phyloP scores from a whole-genome alignment of 2,797 vertebrate species.

The Benthosema pterotum region DNA sequence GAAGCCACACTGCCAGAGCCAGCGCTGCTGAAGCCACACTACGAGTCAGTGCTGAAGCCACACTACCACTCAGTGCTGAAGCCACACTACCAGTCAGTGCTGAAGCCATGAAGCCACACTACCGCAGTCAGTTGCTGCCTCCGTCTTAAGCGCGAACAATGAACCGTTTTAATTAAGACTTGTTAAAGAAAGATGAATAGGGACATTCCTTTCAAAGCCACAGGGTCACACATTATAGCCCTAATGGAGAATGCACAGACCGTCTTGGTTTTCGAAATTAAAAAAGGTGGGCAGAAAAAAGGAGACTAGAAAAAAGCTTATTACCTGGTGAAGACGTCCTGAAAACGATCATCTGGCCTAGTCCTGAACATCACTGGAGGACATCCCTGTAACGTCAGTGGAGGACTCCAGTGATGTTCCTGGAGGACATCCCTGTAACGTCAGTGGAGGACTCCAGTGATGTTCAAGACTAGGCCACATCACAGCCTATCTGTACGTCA shows the following conservation, averaged over 20 bases:
- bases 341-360: no score
- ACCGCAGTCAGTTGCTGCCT: constrained; percentile 8
- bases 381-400: no score
- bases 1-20: constrained; percentile 25
- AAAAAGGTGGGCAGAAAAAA: not conserved
- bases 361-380: no score
- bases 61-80: no score
- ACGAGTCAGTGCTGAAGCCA: no score
- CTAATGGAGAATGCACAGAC: not conserved
- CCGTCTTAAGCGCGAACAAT: constrained; percentile 19
- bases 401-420: no score
- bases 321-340: no score
- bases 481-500: no score
- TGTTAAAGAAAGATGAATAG: not conserved
- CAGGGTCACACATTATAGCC: not conserved
- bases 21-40: constrained; percentile 37
- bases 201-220: constrained; percentile 1
- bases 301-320: not conserved
- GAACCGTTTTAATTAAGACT: constrained; percentile 18
- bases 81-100: constrained; percentile 6
- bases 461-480: no score
- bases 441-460: no score
- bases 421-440: no score
- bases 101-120: constrained; percentile 21
- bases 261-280: not conserved